Percentiles rank a stretch among this genome's conserved stretches.
Evolutionary conservation across 2,888 invertebrate species (phyloP).

Genomic region (Apodemia mormo): DNA sequence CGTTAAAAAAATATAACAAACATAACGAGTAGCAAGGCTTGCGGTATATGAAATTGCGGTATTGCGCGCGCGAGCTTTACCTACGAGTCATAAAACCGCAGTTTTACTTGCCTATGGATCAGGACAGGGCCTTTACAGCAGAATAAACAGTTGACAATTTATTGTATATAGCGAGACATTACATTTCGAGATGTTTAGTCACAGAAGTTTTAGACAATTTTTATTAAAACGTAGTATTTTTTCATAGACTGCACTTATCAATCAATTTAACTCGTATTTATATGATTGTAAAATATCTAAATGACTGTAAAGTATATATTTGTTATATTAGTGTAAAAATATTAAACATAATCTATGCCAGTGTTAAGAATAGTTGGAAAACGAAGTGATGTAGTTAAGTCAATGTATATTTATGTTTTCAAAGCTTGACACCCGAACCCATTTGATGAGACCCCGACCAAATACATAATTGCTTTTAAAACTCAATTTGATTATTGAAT

Average conservation of each 20-base stretch:
- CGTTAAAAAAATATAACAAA: too few relatives aligned
- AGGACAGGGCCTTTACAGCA: neutral
- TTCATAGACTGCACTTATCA: neutral
- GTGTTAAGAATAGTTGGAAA: neutral
- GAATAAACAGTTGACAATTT: conserved; percentile 4
- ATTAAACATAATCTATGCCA: neutral
- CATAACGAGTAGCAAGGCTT: too few relatives aligned
- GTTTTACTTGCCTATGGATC: too few relatives aligned
- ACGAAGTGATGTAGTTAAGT: neutral
- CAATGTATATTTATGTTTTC: conserved; percentile 1
- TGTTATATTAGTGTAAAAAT: neutral
- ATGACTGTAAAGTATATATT: neutral
- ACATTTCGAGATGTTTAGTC: neutral
- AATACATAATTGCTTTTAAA: too few relatives aligned
- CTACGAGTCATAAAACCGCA: too few relatives aligned
- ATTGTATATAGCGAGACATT: neutral
- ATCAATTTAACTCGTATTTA: neutral
- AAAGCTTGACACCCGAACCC: neutral
- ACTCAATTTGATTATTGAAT: too few relatives aligned
- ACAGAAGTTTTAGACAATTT: neutral
- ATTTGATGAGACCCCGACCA: too few relatives aligned
- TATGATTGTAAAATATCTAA: neutral
- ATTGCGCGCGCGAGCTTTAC: too few relatives aligned
- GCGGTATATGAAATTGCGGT: too few relatives aligned
- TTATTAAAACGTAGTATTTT: neutral